Conservation (phyloP, 2,797 vertebrate species). For the Zenarchopterus dispar region DNA sequence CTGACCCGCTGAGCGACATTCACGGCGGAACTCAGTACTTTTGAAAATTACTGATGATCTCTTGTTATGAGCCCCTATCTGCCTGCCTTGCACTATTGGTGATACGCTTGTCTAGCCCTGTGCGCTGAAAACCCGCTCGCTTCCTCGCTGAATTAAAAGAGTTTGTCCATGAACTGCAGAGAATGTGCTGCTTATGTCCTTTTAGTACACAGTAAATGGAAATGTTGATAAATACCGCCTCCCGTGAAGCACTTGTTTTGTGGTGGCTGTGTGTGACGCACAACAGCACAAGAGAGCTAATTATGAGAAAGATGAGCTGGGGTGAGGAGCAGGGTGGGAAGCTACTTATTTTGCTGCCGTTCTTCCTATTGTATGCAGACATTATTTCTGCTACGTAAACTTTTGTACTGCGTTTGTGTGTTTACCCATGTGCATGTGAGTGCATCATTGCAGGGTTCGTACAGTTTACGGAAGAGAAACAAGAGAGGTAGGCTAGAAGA, state of each 20-base stretch:
- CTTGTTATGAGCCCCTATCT: conserved; percentile 82
- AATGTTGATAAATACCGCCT: conserved; percentile 82
- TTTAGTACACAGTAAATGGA: conserved; percentile 80
- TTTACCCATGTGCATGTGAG: conserved; percentile 5
- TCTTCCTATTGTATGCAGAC: conserved; percentile 80
- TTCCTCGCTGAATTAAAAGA: conserved; percentile 78
- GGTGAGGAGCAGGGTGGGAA: conserved; percentile 77
- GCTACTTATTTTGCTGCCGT: conserved; percentile 79
- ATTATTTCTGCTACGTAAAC: conserved; percentile 79
- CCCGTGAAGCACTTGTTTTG: conserved; percentile 83
- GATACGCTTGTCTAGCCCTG: conserved; percentile 74
- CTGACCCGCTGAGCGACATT: conserved; percentile 83
- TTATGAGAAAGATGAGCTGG: conserved; percentile 81
- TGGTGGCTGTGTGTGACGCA: conserved; percentile 69
- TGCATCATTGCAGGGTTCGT: conserved; percentile 33
- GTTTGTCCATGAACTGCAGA: conserved; percentile 79
- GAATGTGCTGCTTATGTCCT: conserved; percentile 79
- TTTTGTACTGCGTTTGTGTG: conserved; percentile 28
- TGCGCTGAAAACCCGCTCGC: conserved; percentile 65
- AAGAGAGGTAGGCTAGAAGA: background rate
- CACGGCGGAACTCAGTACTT: conserved; percentile 81
- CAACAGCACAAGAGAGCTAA: conserved; percentile 84
- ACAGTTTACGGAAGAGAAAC: conserved; percentile 49
- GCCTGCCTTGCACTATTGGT: conserved; percentile 72
- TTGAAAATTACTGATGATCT: conserved; percentile 85